phyloP scores from a whole-genome alignment of 1,140 invertebrate genomes.

The Drosophila prosaltans region DNA sequence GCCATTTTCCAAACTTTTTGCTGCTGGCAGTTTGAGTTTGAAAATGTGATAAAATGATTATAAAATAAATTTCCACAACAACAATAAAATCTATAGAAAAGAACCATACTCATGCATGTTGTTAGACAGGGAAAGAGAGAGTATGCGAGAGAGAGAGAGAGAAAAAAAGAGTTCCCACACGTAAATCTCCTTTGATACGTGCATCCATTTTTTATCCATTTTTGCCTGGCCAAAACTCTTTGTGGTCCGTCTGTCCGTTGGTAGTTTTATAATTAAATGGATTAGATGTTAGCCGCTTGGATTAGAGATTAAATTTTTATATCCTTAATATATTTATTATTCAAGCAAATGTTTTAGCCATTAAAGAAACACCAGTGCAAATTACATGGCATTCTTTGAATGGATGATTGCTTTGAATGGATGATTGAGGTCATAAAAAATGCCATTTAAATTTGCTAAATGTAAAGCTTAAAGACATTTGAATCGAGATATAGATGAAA shows the following conservation, averaged over 20 bases:
- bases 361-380: constrained; percentile 47
- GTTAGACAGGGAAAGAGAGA: not conserved
- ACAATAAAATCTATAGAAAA: constrained; percentile 31
- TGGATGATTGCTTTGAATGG: not conserved
- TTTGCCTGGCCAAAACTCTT: constrained; percentile 15
- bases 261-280: constrained; percentile 58
- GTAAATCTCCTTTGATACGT: constrained; percentile 47
- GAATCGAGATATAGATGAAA: not conserved
- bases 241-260: constrained; percentile 16
- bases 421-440: constrained; percentile 3
- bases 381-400: constrained; percentile 27
- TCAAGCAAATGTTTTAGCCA: constrained; percentile 60
- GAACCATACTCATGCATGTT: not conserved
- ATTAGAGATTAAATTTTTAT: constrained; percentile 41
- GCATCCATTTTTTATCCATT: constrained; percentile 40
- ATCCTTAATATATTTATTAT: constrained; percentile 60
- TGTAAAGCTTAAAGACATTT: constrained; percentile 23
- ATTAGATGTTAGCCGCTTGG: constrained; percentile 50
- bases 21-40: constrained; percentile 50
- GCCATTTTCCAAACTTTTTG: constrained; percentile 53
- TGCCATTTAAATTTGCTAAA: constrained; percentile 1
- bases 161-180: constrained; percentile 38
- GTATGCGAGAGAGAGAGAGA: not conserved
- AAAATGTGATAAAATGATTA: constrained; percentile 81
- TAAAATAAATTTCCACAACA: constrained; percentile 79